phyloP scores from a whole-genome alignment of 2,888 invertebrate species.

The Gryllus longicercus region DNA sequence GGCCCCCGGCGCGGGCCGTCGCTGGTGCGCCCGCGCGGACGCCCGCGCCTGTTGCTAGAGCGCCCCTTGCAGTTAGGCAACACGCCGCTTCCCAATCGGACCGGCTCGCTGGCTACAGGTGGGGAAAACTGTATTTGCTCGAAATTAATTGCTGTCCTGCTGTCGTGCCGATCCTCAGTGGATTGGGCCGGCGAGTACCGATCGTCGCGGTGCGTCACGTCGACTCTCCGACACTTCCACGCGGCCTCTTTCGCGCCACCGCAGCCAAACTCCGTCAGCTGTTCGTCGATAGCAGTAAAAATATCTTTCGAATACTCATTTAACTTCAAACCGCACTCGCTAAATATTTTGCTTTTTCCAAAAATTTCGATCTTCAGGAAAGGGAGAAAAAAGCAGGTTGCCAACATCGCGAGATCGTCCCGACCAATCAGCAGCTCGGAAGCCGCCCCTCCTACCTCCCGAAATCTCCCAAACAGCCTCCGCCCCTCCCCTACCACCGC shows the following conservation, averaged over 20 bases:
- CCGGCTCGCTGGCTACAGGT: slow-evolving; percentile 28
- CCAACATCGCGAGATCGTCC: background rate
- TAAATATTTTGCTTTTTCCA: too few relatives aligned
- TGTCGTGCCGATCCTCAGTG: background rate
- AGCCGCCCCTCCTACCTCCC: background rate
- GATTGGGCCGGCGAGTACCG: too few relatives aligned
- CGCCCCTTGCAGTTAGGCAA: slow-evolving; percentile 41
- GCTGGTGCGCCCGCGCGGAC: slow-evolving; percentile 34
- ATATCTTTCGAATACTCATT: too few relatives aligned
- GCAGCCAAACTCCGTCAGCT: too few relatives aligned
- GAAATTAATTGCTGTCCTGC: background rate
- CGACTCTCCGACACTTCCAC: too few relatives aligned
- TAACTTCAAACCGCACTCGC: too few relatives aligned
- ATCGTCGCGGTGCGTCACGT: too few relatives aligned
- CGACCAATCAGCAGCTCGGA: slow-evolving; percentile 17
- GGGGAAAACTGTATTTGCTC: background rate
- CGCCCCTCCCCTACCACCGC: background rate
- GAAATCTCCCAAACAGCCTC: slow-evolving; percentile 1
- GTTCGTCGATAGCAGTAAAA: too few relatives aligned
- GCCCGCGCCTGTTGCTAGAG: slow-evolving; percentile 52
- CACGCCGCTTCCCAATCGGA: slow-evolving; percentile 37
- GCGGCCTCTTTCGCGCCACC: too few relatives aligned
- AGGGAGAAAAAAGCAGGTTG: background rate
- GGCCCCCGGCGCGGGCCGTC: slow-evolving; percentile 39
- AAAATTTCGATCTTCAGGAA: background rate